A percentile compares a stretch with the other conserved stretches of the same genome.
Evolutionary conservation across 2,888 invertebrate species (phyloP).

Genomic region (Gryllus longicercus): DNA sequence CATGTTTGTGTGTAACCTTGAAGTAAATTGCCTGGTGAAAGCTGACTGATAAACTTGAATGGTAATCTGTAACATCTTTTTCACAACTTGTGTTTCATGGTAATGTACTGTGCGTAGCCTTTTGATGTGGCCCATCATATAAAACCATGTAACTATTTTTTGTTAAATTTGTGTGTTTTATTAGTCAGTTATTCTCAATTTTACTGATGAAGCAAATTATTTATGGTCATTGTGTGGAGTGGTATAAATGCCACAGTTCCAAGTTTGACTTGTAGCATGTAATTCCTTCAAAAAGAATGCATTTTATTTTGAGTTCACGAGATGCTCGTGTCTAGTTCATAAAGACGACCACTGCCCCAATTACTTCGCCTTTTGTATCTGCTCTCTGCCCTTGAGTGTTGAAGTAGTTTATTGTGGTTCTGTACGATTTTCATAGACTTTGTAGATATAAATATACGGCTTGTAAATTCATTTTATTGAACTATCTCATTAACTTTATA

Average conservation of each 20-base stretch:
- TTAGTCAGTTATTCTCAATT: neutral
- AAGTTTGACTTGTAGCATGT: no score
- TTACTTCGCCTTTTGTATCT: neutral
- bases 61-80: no score
- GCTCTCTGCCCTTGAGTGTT: neutral
- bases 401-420: neutral
- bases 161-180: neutral
- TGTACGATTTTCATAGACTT: neutral
- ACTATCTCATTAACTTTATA: neutral
- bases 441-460: neutral
- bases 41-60: slow-evolving; percentile 3
- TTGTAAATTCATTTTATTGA: neutral
- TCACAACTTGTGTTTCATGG: neutral
- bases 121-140: neutral
- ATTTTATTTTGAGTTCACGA: neutral
- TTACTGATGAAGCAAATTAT: no score
- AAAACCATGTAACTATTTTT: neutral
- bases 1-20: neutral
- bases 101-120: neutral
- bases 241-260: no score
- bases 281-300: neutral
- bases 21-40: slow-evolving; percentile 19
- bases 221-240: no score
- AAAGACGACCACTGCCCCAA: neutral
- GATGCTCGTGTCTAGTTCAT: neutral